phyloP scores from a whole-genome alignment of 2,797 vertebrate species.

The Typhlichthys eigenmanni region DNA sequence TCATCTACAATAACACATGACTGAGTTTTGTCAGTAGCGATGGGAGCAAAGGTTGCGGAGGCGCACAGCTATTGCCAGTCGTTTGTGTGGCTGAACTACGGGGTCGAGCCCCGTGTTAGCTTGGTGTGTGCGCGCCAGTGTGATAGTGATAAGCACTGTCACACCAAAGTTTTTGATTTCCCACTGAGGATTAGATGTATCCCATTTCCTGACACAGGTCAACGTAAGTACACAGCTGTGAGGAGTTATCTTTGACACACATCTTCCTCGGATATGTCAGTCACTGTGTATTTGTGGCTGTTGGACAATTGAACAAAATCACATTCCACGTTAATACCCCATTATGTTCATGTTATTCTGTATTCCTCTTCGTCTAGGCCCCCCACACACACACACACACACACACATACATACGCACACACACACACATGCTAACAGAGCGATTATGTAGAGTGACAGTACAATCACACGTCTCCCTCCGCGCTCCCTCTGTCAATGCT shows the following conservation, averaged over 20 bases:
- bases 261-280: constrained; percentile 23
- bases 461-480: constrained; percentile 28
- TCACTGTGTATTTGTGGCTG: constrained; percentile 65
- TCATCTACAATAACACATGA: no score
- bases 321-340: constrained; percentile 31
- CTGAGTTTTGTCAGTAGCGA: no score
- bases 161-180: constrained; percentile 40
- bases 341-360: not conserved
- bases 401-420: constrained; percentile 22
- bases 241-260: constrained; percentile 54
- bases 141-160: constrained; percentile 15
- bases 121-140: not conserved
- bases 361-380: not conserved
- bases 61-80: no score
- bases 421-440: constrained; percentile 32
- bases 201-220: constrained; percentile 45
- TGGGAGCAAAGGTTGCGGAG: no score
- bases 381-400: constrained; percentile 23
- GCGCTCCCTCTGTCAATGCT: constrained; percentile 44
- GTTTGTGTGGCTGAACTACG: no score
- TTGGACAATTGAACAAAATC: constrained; percentile 72
- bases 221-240: constrained; percentile 45
- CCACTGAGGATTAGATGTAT: constrained; percentile 60
- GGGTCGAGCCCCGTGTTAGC: no score
- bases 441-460: constrained; percentile 48